Base-by-base conservation (phyloP, 2,113 vertebrate genomes). In the Boulengeromyrus knoepffleri region DNA sequence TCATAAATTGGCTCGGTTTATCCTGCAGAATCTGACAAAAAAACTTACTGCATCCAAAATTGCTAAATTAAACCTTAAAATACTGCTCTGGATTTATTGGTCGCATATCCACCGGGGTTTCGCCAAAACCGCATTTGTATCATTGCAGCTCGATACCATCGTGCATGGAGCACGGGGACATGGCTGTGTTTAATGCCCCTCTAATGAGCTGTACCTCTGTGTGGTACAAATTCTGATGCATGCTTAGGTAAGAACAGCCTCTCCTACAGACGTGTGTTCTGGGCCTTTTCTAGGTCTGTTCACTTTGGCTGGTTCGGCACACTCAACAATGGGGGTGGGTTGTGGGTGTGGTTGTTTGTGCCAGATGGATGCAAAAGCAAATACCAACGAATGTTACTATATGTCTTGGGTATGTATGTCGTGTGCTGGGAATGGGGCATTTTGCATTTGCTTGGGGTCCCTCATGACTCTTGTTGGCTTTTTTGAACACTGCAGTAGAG, bases 11-110 rank as follows among this genome's bases (percentile, higher is more conserved):
- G 85, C 47, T 56, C 13, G 6, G 31, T n/a, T 39, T 15, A 19
- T 21, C 31, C n/a, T 56, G 27, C 50, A 52, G 27, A 87, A 47
- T 87, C 83, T 12, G 83, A 85, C 42, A 47, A 85, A 85, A 83
- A 45, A 66, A 62, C 21, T 8, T 27, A 52, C 85, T 50, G 85
- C 24, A 86, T 47, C 42, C n/a, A 50, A 86, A 86, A 52, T 52
- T 86, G 47, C 47, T 86, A 47, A 86, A 27, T 86, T 86, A 86
- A 47, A 86, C 46, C 47, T 86, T 50, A 31, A 86, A 53, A 53
- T 27, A 85, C 42, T 7, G 45, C 19, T n/a, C 50, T 56, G 49
- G 49, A 87, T 31, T 87, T 87, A 87, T 87, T 87, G 19, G 5
- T 47, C 50, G 84, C 27, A 86, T 47, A 49, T 86, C 24, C 84